phyloP scores from a whole-genome alignment of 2,797 vertebrate genomes.

The Tauraco hartlaubi region DNA sequence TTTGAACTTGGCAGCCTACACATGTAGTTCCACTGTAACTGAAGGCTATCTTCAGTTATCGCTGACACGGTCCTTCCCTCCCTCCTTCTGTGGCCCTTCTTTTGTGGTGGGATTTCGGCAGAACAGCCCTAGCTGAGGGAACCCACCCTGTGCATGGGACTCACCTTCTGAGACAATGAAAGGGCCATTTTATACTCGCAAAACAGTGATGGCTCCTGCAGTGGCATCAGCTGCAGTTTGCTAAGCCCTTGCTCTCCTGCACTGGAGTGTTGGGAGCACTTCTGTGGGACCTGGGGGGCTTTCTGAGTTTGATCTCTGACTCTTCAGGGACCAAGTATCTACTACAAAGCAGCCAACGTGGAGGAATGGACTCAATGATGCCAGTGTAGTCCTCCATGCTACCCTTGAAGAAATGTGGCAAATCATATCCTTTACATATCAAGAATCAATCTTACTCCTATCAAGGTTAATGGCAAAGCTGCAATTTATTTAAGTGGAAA shows the following conservation, averaged over 20 bases:
- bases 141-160: not conserved
- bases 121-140: fast-evolving
- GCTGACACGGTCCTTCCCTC: not conserved
- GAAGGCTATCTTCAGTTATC: not conserved
- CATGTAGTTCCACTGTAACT: not conserved
- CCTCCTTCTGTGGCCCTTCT: not conserved
- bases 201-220: not conserved
- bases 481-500: slow-evolving; percentile 27
- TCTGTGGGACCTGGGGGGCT: not conserved
- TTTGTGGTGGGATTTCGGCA: not conserved
- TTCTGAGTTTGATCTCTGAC: not conserved
- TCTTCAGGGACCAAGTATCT: not conserved
- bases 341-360: not conserved
- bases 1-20: not conserved
- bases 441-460: not conserved
- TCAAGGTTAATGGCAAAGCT: slow-evolving; percentile 55
- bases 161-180: not conserved
- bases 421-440: not conserved
- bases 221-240: not conserved
- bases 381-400: not conserved
- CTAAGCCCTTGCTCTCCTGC: not conserved
- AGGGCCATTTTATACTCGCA: fast-evolving
- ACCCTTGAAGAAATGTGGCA: not conserved
- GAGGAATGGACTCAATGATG: not conserved
- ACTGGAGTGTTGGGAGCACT: not conserved